Base-by-base conservation (phyloP, 1,140 invertebrate species). In the Drosophila triauraria region DNA sequence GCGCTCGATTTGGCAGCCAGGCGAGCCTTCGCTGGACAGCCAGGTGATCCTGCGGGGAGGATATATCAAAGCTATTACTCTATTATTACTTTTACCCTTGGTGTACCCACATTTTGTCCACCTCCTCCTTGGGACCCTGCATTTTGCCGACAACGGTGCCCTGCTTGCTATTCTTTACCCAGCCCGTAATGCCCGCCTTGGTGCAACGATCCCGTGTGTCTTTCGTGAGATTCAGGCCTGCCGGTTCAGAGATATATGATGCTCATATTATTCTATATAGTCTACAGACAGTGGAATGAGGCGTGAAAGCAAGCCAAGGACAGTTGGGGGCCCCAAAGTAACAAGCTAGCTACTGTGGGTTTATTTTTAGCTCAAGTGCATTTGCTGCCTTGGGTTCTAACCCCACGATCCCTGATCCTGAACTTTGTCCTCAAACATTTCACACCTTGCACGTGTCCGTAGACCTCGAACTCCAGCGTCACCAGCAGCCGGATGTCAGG, bases 381-480 rank as follows among this genome's bases (percentile, higher is more conserved):
- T 20, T 23, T 44, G 17, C 15, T 44, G 15, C 27, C 50, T 53
- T 59, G 32, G 48, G 1, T 4, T 30, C 7, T 17, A 40, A 13
- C 3, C 23, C 8, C 17, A 13, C 0, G 1, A 30, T 23, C 17
- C 35, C 43, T 47, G 42, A 46, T 44, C 30, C 30, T 25, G 12
- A 44, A 42, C 35, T 27, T 20, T 12, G 4, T 38, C 0, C 1
- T 1, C 12, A 40, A 56, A 40, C 20, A 25, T 5, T 15, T 25
- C 40, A 4, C 48, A 97, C 97, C 97, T 95, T 97, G 97, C 35
- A 98, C 97, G 93, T 97, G 96, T 67, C 97, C 97, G 81, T 95
- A 97, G 46, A 98, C 97, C 94, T 98, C 97, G 88, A 97, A 98
- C 76, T 98, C 97, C 13, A 97, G 96, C 50, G 97, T 97, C 38